These are phyloP conservation scores for Sardina pilchardus DNA, from an alignment of 2,113 vertebrate species.

Conservation along the genomic window DNA sequence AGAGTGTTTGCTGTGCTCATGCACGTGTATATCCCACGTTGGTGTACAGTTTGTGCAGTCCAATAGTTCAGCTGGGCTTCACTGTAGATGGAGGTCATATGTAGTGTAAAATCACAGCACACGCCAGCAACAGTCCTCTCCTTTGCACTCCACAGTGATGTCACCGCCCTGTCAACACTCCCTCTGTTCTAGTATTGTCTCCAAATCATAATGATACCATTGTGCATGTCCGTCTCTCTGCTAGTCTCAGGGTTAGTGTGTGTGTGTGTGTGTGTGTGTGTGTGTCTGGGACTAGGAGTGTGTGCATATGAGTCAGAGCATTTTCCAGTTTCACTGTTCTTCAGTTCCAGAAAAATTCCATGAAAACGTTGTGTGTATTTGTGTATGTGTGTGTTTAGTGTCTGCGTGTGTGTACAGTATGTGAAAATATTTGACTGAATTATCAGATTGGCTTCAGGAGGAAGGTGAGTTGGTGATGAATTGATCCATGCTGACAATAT, in stretches of 20 bases:
- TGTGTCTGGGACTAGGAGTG: conserved; percentile 25
- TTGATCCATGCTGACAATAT: conserved; percentile 59
- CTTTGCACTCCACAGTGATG: neutral
- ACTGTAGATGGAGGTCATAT: neutral
- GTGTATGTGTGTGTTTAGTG: conserved; percentile 3
- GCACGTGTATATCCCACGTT: neutral
- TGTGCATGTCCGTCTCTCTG: conserved; percentile 4
- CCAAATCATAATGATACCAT: neutral
- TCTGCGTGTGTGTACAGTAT: neutral
- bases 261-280: conserved; percentile 32
- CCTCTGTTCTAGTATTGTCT: neutral
- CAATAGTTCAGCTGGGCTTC: neutral
- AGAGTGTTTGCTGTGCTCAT: neutral
- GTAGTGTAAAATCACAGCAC: neutral
- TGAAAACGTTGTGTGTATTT: neutral
- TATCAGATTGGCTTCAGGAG: neutral
- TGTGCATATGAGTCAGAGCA: conserved; percentile 18
- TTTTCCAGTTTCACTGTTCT: conserved; percentile 6
- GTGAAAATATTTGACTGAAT: neutral
- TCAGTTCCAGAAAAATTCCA: neutral
- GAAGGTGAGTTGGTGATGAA: neutral
- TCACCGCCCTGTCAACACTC: neutral
- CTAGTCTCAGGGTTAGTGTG: conserved; percentile 1
- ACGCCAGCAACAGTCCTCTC: neutral
- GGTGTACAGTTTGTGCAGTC: neutral